A percentile compares a stretch with the other conserved stretches of the same genome.
phyloP scores from a whole-genome alignment of 2,113 vertebrate genomes.

The Enhydra lutris region DNA sequence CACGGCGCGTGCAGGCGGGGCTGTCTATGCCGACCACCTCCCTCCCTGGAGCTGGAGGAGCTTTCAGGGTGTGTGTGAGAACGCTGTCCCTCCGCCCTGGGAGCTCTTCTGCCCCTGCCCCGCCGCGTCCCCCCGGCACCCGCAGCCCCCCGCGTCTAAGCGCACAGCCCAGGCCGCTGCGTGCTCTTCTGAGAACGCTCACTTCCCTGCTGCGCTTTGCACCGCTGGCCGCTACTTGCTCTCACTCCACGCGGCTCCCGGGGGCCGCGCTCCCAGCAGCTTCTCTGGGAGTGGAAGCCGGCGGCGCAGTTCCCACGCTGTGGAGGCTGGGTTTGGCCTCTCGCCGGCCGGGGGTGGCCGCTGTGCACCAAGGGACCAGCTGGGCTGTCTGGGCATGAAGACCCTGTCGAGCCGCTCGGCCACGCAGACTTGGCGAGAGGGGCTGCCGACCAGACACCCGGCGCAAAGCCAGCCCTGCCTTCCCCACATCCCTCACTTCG shows the following conservation, averaged over 20 bases:
- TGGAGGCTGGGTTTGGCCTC: not conserved
- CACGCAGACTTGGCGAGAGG: not conserved
- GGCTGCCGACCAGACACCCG: constrained; percentile 33
- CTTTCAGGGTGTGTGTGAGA: too few relatives aligned
- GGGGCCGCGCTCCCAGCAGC: not conserved
- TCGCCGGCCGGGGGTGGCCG: accelerated
- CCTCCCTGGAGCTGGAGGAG: too few relatives aligned
- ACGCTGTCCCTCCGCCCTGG: not conserved
- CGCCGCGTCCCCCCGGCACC: accelerated
- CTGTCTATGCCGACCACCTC: too few relatives aligned
- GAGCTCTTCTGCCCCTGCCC: not conserved
- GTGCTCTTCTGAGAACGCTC: too few relatives aligned
- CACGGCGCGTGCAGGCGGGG: too few relatives aligned
- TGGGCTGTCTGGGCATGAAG: not conserved
- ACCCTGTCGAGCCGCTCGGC: constrained; percentile 48
- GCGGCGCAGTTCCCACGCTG: too few relatives aligned
- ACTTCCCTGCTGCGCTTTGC: not conserved
- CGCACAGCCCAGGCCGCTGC: too few relatives aligned
- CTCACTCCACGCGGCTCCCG: accelerated
- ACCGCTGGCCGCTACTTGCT: accelerated
- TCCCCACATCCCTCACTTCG: not conserved
- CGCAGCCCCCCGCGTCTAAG: too few relatives aligned
- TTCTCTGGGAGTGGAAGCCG: not conserved
- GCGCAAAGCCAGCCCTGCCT: not conserved
- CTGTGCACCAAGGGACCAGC: not conserved